These are phyloP conservation scores for Dryadula phaetusa DNA, from an alignment of 2,888 invertebrate species.

Conservation along the genomic window DNA sequence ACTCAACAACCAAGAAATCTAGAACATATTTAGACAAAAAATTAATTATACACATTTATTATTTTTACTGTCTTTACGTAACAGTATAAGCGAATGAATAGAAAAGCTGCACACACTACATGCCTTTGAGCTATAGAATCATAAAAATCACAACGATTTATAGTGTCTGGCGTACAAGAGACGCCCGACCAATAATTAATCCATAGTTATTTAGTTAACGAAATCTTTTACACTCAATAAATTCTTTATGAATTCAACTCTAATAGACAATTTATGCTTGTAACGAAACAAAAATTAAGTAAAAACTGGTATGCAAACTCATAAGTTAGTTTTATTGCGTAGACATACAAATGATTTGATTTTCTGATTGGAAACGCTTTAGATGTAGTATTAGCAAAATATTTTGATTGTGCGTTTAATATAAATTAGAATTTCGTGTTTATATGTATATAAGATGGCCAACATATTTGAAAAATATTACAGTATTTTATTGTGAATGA, in stretches of 20 bases:
- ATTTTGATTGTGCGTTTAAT: constrained; percentile 22
- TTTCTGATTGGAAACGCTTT: constrained; percentile 30
- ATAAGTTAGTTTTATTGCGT: constrained; percentile 40
- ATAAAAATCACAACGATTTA: constrained; percentile 29
- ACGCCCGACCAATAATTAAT: constrained; percentile 23
- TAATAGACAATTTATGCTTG: constrained; percentile 25
- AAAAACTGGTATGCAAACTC: constrained; percentile 34
- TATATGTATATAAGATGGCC: background rate
- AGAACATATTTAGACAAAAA: background rate
- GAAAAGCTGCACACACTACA: constrained; percentile 22
- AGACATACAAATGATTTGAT: constrained; percentile 37
- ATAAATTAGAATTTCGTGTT: background rate
- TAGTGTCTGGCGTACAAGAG: constrained; percentile 22
- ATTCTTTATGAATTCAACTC: constrained; percentile 6
- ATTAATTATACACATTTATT: background rate
- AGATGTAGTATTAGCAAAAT: constrained; percentile 24
- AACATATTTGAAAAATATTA: background rate
- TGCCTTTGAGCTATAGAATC: constrained; percentile 13
- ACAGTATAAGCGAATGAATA: constrained; percentile 18
- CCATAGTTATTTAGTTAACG: constrained; percentile 31
- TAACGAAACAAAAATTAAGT: constrained; percentile 32
- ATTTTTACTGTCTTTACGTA: constrained; percentile 7
- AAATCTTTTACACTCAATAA: constrained; percentile 33
- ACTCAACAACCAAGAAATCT: background rate
- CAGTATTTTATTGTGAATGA: too few species aligned